phyloP scores from a whole-genome alignment of 2,113 vertebrate genomes.

The Petrocephalus microphthalmus region DNA sequence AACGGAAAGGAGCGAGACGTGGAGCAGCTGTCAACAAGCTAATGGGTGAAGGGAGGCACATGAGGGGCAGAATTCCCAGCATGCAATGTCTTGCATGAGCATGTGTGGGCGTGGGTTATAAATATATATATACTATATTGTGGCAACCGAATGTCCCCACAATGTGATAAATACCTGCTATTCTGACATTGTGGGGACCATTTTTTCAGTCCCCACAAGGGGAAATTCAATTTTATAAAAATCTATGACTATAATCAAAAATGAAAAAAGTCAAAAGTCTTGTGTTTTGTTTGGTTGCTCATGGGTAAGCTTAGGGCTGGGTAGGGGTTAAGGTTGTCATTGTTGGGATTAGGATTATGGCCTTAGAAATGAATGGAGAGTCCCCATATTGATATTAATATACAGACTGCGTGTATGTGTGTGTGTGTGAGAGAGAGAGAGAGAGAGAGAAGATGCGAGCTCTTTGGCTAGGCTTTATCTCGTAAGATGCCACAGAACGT shows the following conservation, averaged over 20 bases:
- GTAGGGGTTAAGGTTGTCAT: not conserved
- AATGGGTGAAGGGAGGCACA: not conserved
- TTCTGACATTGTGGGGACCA: not conserved
- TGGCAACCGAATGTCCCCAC: not conserved
- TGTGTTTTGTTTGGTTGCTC: not conserved
- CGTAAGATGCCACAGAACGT: constrained; percentile 22
- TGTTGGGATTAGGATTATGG: not conserved
- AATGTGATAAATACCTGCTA: not conserved
- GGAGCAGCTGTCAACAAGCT: not conserved
- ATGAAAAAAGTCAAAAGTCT: not conserved
- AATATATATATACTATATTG: not conserved
- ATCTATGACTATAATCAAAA: not conserved
- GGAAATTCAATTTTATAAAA: not conserved
- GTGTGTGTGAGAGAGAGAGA: not conserved
- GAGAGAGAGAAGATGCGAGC: not conserved
- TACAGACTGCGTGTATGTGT: not conserved
- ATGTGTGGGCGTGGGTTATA: not conserved
- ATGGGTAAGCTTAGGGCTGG: not conserved
- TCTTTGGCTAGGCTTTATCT: constrained; percentile 7
- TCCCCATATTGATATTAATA: not conserved
- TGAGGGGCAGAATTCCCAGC: not conserved
- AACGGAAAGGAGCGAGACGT: not conserved
- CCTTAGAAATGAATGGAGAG: not conserved
- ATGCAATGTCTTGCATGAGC: not conserved
- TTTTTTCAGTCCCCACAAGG: not conserved